These are phyloP conservation scores for Acanthosepion esculentum DNA, from an alignment of 2,888 invertebrate genomes.

Conservation along the genomic window DNA sequence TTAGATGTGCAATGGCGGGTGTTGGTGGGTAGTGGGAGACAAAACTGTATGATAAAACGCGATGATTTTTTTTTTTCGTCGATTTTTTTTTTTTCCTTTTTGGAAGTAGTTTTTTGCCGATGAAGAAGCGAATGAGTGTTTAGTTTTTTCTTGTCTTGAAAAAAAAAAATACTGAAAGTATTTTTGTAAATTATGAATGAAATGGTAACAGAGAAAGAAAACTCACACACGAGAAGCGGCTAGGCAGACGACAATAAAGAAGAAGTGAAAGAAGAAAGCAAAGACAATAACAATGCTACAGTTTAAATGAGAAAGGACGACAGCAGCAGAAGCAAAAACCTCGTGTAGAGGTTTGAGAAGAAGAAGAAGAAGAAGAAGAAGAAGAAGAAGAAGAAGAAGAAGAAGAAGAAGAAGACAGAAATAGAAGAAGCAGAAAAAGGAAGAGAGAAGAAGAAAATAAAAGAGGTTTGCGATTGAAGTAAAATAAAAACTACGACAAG, in stretches of 20 bases:
- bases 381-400: background rate
- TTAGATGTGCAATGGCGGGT: background rate
- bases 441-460: background rate
- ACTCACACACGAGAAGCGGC: background rate
- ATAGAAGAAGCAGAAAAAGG: background rate
- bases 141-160: background rate
- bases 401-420: background rate
- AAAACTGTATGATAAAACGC: background rate
- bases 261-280: background rate
- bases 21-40: background rate
- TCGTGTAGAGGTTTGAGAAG: background rate
- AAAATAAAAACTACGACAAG: too few species aligned
- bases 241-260: background rate
- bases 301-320: background rate
- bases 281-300: background rate
- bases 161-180: background rate
- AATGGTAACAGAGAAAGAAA: background rate
- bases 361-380: background rate
- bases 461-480: too few species aligned
- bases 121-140: background rate
- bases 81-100: background rate
- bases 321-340: constrained; percentile 13
- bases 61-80: background rate
- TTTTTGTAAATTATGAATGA: background rate
- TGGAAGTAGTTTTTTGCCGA: background rate